Evolutionary conservation across 2,888 invertebrate genomes (phyloP), one percentile per base, ranked within the genome.

Genomic region (Rhimphoctona megacephalus): DNA sequence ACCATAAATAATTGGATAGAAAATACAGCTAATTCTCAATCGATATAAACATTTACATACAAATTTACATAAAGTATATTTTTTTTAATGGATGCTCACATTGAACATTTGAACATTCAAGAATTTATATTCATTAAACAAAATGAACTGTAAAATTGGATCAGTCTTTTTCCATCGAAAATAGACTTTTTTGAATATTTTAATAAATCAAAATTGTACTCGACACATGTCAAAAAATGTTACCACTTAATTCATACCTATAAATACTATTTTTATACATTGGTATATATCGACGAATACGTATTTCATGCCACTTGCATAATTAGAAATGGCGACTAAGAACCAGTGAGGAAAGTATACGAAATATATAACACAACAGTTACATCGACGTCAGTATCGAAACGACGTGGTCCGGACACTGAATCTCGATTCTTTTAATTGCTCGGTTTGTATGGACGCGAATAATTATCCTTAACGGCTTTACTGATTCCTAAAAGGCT

Each of bases 401-500:
- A 74, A 57, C 81, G 22, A 76, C 39, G n/a, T 25, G 64, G 30
- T 43, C 39, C 52, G 73, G 43, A 33, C 66, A 67, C 25, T 67
- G 73, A 83, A 73, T 67, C 54, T 46, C 67, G 67, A 67, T 66
- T 57, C 43, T 80, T 67, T 84, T 80, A 80, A 84, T 84, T 84
- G 80, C 74, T 84, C 74, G 69, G 67, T 80, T 80, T 80, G 67
- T 84, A 74, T 52, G 49, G 69, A 49, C 67, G 73, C 80, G 64
- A 84, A 84, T 84, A 80, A 84, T 84, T 84, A 84, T 80, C 80
- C 49, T 36, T 67, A 80, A 84, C 73, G 57, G 80, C 74, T 84
- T 69, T 43, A 69, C 57, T 54, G 73, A 30, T 66, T 80, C 80
- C 80, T 74, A 74, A 80, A 80, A 80, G 74, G 80, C 74, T 80